These are phyloP conservation scores for Elysia chlorotica DNA, from an alignment of 1,140 invertebrate genomes.

Conservation along the genomic window DNA sequence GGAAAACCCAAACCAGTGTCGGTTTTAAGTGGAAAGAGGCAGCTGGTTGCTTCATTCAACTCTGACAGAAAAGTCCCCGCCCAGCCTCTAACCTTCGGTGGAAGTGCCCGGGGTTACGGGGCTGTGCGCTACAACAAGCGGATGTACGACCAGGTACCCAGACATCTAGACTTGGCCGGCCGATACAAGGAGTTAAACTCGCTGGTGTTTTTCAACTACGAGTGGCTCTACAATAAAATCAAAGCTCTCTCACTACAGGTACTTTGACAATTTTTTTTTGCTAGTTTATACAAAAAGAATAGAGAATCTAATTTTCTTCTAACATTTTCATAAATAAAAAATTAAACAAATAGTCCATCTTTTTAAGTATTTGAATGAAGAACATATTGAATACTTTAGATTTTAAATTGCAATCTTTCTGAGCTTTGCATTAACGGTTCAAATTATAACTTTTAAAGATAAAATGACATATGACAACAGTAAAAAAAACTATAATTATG, in stretches of 20 bases:
- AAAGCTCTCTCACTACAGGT: constrained; percentile 53
- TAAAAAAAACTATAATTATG: too few relatives aligned
- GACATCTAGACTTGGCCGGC: constrained; percentile 47
- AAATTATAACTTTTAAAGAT: too few relatives aligned
- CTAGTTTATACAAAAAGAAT: too few relatives aligned
- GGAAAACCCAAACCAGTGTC: constrained; percentile 38
- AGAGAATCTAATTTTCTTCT: too few relatives aligned
- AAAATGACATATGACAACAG: too few relatives aligned
- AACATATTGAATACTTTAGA: too few relatives aligned
- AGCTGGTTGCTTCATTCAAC: neutral
- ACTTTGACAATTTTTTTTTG: too few relatives aligned
- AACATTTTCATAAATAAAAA: too few relatives aligned
- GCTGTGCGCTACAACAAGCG: constrained; percentile 42
- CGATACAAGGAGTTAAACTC: constrained; percentile 47
- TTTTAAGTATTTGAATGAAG: too few relatives aligned
- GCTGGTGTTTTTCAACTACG: constrained; percentile 56
- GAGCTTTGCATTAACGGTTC: too few relatives aligned
- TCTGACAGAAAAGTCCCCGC: constrained; percentile 42
- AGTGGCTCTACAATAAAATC: constrained; percentile 58
- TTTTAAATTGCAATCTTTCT: too few relatives aligned
- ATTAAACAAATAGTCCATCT: too few relatives aligned
- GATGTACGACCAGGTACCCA: constrained; percentile 55
- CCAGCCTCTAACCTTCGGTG: constrained; percentile 49
- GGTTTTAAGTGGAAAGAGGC: neutral
- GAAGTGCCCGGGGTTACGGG: constrained; percentile 11